Evolutionary conservation across 2,888 invertebrate genomes (phyloP), one percentile per base, ranked within the genome.

Genomic region (Metalampra italica): DNA sequence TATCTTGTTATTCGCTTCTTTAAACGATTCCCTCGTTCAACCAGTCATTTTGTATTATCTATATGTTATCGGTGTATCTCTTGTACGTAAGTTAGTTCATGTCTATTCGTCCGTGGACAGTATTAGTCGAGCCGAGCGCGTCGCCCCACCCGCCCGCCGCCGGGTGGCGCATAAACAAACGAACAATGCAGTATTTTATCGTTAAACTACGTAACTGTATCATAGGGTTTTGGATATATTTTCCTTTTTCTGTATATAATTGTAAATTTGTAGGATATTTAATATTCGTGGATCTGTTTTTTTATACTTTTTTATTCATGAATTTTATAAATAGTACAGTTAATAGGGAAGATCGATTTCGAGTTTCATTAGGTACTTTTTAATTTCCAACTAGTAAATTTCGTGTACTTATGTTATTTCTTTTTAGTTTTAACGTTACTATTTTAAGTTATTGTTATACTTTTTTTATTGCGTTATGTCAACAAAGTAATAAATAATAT

Each of bases 191-290:
- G 82, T 85, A 84, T 86, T 83, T 75, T 77, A 77, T 71, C 68
- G 62, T 71, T 72, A 76, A 71, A 71, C 64, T 75, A 71, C 68
- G 67, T 78, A 77, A 68, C 62, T 72, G 66, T 77, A 69, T 62
- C 62, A 71, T 78, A 81, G 62, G 69, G 68, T 73, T 84, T 86
- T 86, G 75, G 80, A 85, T 75, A 78, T 75, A 72, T 78, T 78
- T 83, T 78, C 70, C 65, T 59, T 71, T 76, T 22, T 83, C 79
- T 88, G 85, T 88, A 88, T 72, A 87, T 86, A 85, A 71, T 74
- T 88, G 88, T 89, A 89, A 73, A 87, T 82, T 82, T 80, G 66
- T 88, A 86, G 79, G 71, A 70, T 79, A 78, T 73, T 78, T 70
- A 71, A 62, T 60, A 56, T 72, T 77, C 68, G 78, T 78, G 79